Base-by-base conservation (phyloP, 2,888 invertebrate genomes). In the Dioctria linearis region DNA sequence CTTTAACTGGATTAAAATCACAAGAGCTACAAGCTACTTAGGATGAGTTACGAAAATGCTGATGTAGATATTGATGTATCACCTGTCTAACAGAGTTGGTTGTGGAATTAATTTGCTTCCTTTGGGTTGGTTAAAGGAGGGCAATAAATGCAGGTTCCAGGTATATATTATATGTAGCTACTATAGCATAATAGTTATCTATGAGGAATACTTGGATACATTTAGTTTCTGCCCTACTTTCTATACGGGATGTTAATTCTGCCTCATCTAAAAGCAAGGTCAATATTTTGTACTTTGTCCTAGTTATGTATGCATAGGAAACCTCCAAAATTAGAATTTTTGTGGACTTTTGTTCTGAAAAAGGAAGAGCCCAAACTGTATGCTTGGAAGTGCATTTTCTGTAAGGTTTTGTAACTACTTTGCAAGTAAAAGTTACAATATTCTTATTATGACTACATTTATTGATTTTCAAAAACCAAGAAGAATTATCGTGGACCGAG, bases 261-360 rank as follows among this genome's bases (percentile, higher is more conserved):
- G 11, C 0, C 11, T 54, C 11, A 4, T 6, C n/a, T 54, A n/a
- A n/a, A 54, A 54, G 54, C n/a, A 54, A 54, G 54, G 54, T 54
- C 11, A 54, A n/a, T 54, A 54, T 54, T 54, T 54, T 54, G 54
- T n/a, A 54, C 54, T n/a, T 54, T 54, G 54, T 54, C 54, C 54
- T n/a, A 54, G 54, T 11, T 25, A 25, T 25, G 25, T 25, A 25
- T 25, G 25, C 25, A 25, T 25, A 25, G 25, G 25, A 25, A 11
- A 54, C 6, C 54, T 54, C 11, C 11, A n/a, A 54, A 54, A 54
- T n/a, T 8, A 54, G 54, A n/a, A 54, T n/a, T 54, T 8, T 54
- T 54, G 11, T 25, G 1, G 25, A 25, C 25, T 25, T 25, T 25
- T 25, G 25, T 25, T 25, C 25, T 25, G 25, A 25, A 25, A 25